Percentiles rank a stretch among this genome's conserved stretches.
phyloP scores from a whole-genome alignment of 35 echinoderm and acorn worm species.

The Diadema setosum region DNA sequence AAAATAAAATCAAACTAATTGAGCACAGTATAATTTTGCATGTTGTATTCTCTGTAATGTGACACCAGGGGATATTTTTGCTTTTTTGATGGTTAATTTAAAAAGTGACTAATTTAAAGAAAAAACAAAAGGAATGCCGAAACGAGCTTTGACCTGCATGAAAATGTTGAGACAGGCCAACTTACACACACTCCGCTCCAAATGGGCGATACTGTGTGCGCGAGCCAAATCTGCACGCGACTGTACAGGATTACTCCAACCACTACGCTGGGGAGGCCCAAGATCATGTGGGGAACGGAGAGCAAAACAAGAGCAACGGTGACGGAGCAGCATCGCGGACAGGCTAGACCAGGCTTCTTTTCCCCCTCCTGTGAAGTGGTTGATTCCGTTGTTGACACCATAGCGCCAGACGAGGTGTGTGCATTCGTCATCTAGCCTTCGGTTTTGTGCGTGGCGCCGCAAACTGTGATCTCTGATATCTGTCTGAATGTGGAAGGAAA shows the following conservation, averaged over 20 bases:
- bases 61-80: too few species aligned
- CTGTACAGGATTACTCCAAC: constrained; percentile 57
- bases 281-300: constrained; percentile 55
- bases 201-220: constrained; percentile 67
- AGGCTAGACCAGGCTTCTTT: not conserved
- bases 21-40: too few species aligned
- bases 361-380: not conserved
- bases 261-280: constrained; percentile 21
- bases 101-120: too few species aligned
- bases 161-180: too few species aligned
- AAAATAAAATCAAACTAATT: too few species aligned
- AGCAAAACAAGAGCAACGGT: constrained; percentile 33
- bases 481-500: not conserved
- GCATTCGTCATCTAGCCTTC: too few species aligned
- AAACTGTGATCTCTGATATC: not conserved
- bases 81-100: too few species aligned
- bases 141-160: too few species aligned
- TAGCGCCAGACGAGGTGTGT: too few species aligned
- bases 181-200: constrained; percentile 85
- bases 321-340: not conserved
- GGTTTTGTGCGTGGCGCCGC: not conserved
- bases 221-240: constrained; percentile 54
- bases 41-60: too few species aligned
- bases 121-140: too few species aligned
- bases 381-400: not conserved